Evolutionary conservation across 1,140 invertebrate species (phyloP), one percentile per base, ranked within the genome.

Genomic region (Antheraea mylitta): DNA sequence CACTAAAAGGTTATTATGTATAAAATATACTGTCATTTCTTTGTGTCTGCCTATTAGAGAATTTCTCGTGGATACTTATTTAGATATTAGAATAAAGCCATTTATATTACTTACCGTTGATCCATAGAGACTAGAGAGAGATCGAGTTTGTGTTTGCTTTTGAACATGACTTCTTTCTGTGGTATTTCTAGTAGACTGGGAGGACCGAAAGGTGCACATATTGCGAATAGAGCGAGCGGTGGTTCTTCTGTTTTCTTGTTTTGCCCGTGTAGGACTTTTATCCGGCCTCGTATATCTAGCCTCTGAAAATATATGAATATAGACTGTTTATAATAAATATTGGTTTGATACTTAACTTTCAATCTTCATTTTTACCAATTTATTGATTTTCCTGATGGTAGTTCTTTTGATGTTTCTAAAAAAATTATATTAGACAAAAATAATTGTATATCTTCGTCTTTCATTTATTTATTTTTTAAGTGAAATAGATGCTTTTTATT

Each of bases 71-170:
- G 45, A 53, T 13, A 53, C 13, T 7, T 6, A 2, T 13, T 53
- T 16, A 11, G 6, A 53, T 13, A 2, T 2, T 6, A 2, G 16
- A 53, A 53, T 16, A n/a, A 53, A 16, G 5, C 0, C 13, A 16
- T 53, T 53, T 0, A 16, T 11, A 16, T 53, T 16, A 53, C 79
- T 82, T 89, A 97, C 96, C 97, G 95, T 94, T 97, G 97, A 92
- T 99, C 99, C 97, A 99, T 99, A 6, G 98, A 99, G 62, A 99
- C 96, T 48, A 99, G 94, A 63, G 97, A 96, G 30, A 99, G 94
- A 92, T 99, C 98, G 66, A 99, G 94, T 89, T 99, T 99, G 93
- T 99, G 99, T 94, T 99, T 99, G 84, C 97, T 99, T 93, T 99
- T 99, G 93, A 99, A 99, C 96, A 99, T 99, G 69, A 98, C 97